Percentiles rank a stretch among this genome's conserved stretches.
These are phyloP conservation scores for Gryon sp. DNA, from an alignment of 1,140 invertebrate species.

Conservation along the genomic window DNA sequence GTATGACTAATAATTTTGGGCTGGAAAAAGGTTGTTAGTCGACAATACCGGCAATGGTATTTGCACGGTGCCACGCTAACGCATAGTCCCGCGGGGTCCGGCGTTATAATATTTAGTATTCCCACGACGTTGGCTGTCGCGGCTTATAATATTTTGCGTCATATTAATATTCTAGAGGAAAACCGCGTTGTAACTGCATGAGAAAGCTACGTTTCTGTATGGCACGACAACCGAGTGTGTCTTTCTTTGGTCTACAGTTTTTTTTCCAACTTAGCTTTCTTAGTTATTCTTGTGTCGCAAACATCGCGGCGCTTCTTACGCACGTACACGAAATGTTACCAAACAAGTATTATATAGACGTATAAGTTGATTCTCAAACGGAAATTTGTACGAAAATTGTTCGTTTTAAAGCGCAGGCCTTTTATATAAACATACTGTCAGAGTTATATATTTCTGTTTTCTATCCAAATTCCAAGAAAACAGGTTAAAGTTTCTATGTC, in stretches of 20 bases:
- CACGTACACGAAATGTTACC: slow-evolving; percentile 53
- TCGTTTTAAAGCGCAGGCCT: slow-evolving; percentile 36
- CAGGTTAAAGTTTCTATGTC: slow-evolving; percentile 44
- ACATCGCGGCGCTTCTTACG: slow-evolving; percentile 32
- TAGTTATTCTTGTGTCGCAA: slow-evolving; percentile 55
- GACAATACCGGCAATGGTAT: slow-evolving; percentile 8
- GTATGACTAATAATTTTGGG: background rate
- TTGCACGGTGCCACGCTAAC: slow-evolving; percentile 37
- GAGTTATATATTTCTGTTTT: slow-evolving; percentile 34
- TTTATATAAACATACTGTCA: slow-evolving; percentile 29
- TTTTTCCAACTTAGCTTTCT: slow-evolving; percentile 52
- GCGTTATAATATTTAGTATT: slow-evolving; percentile 79
- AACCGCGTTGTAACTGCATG: slow-evolving; percentile 61
- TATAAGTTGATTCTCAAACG: slow-evolving; percentile 53
- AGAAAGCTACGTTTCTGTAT: slow-evolving; percentile 49
- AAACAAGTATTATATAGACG: slow-evolving; percentile 50
- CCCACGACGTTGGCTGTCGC: slow-evolving; percentile 75
- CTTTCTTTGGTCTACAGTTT: slow-evolving; percentile 53
- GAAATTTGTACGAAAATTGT: slow-evolving; percentile 56
- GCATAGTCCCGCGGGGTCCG: slow-evolving; percentile 62
- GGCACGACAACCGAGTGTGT: slow-evolving; percentile 30
- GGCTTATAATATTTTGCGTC: slow-evolving; percentile 80
- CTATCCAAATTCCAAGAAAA: slow-evolving; percentile 32
- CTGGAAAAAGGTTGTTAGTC: slow-evolving; percentile 26
- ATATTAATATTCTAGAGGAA: slow-evolving; percentile 79